Evolutionary conservation across 2,888 invertebrate genomes (phyloP).

Genomic region (Scaptomyza cyrtandrae): DNA sequence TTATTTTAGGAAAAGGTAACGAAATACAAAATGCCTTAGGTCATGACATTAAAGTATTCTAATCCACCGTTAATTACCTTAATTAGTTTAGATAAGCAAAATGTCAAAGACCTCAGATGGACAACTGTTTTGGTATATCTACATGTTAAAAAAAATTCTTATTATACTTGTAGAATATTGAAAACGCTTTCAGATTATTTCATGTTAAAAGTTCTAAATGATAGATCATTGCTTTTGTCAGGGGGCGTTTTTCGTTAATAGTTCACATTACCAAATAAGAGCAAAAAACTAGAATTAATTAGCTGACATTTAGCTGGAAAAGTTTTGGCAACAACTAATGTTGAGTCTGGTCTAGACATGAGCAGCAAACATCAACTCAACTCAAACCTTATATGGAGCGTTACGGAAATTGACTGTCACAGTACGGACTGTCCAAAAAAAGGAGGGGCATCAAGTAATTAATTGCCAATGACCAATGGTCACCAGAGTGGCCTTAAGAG

Average conservation of each 20-base stretch:
- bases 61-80: neutral
- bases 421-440: slow-evolving; percentile 25
- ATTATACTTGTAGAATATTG: neutral
- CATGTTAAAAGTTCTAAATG: too few relatives aligned
- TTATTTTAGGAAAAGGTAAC: too few relatives aligned
- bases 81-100: slow-evolving; percentile 11
- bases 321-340: slow-evolving; percentile 5
- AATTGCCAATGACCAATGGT: slow-evolving; percentile 29
- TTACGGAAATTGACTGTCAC: slow-evolving; percentile 59
- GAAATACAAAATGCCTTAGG: neutral
- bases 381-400: slow-evolving; percentile 43
- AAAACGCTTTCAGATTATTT: neutral
- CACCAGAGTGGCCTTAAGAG: slow-evolving; percentile 2
- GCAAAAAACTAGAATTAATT: slow-evolving; percentile 54
- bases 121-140: neutral
- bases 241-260: slow-evolving; percentile 19
- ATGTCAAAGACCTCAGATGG: slow-evolving; percentile 9
- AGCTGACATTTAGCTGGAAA: slow-evolving; percentile 37
- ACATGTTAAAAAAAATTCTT: neutral
- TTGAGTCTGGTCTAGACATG: slow-evolving; percentile 25
- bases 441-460: slow-evolving; percentile 18
- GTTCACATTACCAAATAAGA: slow-evolving; percentile 47
- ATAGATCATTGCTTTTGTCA: neutral
- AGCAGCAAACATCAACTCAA: slow-evolving; percentile 10
- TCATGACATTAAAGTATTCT: neutral